Percentiles rank a stretch among this genome's conserved stretches.
Evolutionary conservation across 2,113 vertebrate genomes (phyloP).

Genomic region (Dromiciops gliroides): DNA sequence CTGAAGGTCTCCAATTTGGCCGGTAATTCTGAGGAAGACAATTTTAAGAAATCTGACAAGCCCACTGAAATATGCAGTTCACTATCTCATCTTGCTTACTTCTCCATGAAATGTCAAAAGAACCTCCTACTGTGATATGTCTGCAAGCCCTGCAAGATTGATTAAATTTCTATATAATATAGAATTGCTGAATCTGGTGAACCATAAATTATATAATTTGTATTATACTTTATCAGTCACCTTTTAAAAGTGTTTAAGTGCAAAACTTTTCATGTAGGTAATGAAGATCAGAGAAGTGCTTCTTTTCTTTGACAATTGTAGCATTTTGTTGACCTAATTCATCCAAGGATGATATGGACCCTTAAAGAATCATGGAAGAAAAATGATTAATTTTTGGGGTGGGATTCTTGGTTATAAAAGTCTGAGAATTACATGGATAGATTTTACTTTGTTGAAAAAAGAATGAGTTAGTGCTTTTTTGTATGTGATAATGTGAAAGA

Average conservation of each 20-base stretch:
- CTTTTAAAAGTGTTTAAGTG: conserved; percentile 77
- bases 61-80: conserved; percentile 80
- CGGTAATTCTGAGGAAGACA: conserved; percentile 72
- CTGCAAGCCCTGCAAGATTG: conserved; percentile 83
- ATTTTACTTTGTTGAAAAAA: conserved; percentile 29
- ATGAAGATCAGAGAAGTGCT: conserved; percentile 64
- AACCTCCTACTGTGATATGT: conserved; percentile 84
- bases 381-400: conserved; percentile 46
- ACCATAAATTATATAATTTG: conserved; percentile 86
- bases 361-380: conserved; percentile 47
- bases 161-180: conserved; percentile 86
- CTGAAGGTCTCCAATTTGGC: conserved; percentile 70
- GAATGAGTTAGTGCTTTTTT: conserved; percentile 24
- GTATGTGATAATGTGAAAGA: background rate
- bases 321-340: conserved; percentile 55
- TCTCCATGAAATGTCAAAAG: conserved; percentile 88
- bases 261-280: conserved; percentile 72
- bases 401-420: conserved; percentile 45
- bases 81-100: conserved; percentile 81
- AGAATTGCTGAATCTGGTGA: conserved; percentile 83
- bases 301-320: conserved; percentile 75
- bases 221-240: conserved; percentile 82
- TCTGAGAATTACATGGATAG: conserved; percentile 23
- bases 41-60: conserved; percentile 75
- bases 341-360: conserved; percentile 29